Conservation (phyloP, 23 tunicate species). For the Oikopleura albicans region DNA sequence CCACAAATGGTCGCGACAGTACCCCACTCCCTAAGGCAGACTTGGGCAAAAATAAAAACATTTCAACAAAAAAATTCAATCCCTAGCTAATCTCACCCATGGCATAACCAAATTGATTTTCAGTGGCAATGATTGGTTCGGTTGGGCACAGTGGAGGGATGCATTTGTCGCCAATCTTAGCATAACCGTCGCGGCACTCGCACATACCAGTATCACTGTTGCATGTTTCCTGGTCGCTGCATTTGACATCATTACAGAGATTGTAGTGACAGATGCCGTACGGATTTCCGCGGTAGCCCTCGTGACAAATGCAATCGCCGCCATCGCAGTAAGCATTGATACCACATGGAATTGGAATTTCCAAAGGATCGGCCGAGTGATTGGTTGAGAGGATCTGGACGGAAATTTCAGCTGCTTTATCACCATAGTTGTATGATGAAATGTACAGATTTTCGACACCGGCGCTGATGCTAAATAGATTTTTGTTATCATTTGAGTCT, state of each 20-base stretch:
- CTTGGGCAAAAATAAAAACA: too few species aligned
- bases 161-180: not conserved
- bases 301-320: not conserved
- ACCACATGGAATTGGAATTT: not conserved
- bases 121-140: not conserved
- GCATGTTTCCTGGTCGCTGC: not conserved
- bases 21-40: too few species aligned
- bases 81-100: not conserved
- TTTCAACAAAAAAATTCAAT: too few species aligned
- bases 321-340: conserved; percentile 8
- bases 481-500: too few species aligned
- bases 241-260: not conserved
- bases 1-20: too few species aligned
- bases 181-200: not conserved
- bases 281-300: not conserved
- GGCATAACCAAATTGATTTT: conserved; percentile 8
- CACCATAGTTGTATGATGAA: not conserved
- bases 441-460: not conserved
- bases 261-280: not conserved
- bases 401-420: not conserved
- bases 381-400: not conserved
- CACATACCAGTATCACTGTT: not conserved
- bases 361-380: not conserved
- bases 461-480: not conserved
- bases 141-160: not conserved